phyloP scores from a whole-genome alignment of 2,797 vertebrate genomes.

The Thaleichthys pacificus region DNA sequence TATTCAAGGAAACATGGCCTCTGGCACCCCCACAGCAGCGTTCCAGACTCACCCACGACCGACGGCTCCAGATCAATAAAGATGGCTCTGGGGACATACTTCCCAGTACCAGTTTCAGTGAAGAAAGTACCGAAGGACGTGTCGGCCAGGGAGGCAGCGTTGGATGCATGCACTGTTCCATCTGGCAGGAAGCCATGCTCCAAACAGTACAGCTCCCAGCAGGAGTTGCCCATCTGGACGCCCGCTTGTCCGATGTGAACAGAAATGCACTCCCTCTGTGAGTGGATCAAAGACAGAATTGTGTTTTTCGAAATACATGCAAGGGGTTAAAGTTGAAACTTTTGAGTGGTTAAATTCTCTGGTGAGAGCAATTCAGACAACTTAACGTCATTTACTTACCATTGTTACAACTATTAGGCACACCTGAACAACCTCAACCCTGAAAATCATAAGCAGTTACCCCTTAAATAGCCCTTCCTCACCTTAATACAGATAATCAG shows the following conservation, averaged over 20 bases:
- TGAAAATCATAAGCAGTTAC: no score
- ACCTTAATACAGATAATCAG: no score
- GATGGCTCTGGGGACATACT: constrained; percentile 7
- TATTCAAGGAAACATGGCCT: no score
- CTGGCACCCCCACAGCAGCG: background rate
- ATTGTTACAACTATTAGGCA: no score
- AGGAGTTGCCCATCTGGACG: constrained; percentile 26
- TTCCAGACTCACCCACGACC: constrained; percentile 13
- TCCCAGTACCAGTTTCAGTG: background rate
- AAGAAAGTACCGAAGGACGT: constrained; percentile 2
- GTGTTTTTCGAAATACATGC: no score
- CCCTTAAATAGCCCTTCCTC: no score
- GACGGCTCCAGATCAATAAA: constrained; percentile 26
- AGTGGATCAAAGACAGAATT: no score
- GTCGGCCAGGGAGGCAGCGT: background rate
- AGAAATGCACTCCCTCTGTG: constrained; percentile 27
- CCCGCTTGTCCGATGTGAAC: constrained; percentile 29
- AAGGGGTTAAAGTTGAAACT: no score
- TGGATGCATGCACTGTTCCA: background rate
- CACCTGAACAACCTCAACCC: no score
- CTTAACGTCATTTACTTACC: no score
- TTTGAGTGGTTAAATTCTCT: no score
- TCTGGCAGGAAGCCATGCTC: constrained; percentile 26
- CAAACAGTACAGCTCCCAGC: constrained; percentile 26
- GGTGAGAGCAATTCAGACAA: no score